A percentile compares a stretch with the other conserved stretches of the same genome.
phyloP scores from a whole-genome alignment of 2,113 vertebrate species.

The Conger conger region DNA sequence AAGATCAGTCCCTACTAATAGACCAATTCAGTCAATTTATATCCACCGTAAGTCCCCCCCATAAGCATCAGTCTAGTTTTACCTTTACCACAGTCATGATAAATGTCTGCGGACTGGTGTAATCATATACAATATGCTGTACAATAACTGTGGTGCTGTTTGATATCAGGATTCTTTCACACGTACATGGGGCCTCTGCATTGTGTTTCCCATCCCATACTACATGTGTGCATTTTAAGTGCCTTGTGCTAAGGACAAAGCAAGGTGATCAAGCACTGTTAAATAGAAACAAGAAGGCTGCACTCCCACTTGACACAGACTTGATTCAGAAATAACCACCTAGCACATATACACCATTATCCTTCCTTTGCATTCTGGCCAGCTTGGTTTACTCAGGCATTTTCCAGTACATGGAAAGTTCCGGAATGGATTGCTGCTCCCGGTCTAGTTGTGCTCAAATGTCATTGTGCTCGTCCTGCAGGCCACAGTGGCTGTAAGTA shows the following conservation, averaged over 20 bases:
- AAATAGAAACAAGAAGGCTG: not conserved
- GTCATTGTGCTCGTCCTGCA: too few relatives aligned
- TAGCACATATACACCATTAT: not conserved
- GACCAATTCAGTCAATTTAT: not conserved
- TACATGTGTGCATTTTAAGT: not conserved
- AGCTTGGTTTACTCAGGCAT: not conserved
- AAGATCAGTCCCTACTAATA: not conserved
- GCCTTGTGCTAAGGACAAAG: slow-evolving; percentile 34
- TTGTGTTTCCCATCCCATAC: not conserved
- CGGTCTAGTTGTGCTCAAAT: not conserved
- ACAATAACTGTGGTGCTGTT: not conserved
- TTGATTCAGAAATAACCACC: not conserved
- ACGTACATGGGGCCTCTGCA: not conserved
- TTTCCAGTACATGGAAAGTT: not conserved
- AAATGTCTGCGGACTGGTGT: too few relatives aligned
- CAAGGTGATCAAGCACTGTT: slow-evolving; percentile 21
- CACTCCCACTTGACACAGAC: not conserved
- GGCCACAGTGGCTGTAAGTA: too few relatives aligned
- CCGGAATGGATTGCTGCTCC: not conserved
- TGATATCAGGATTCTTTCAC: not conserved
- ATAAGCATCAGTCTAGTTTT: not conserved
- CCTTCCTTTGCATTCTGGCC: not conserved
- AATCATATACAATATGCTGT: not conserved
- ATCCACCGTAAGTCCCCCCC: not conserved
- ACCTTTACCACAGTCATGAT: too few relatives aligned